A percentile compares a stretch with the other conserved stretches of the same genome.
These are phyloP conservation scores for zebrafish (Danio rerio) DNA, from an alignment of 2,113 vertebrate genomes.

Conservation along the genomic window GRCz12tu NC_133176.1:35451001-35451500, in stretches of 20 bases:
- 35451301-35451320: not conserved
- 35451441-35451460: slow-evolving; percentile 43
- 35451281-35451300: not conserved
- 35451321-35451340: not conserved
- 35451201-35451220: not conserved
- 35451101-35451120: no score
- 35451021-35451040: no score
- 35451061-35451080: no score
- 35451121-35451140: no score
- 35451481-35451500: slow-evolving; percentile 27
- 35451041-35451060: no score
- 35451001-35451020: no score
- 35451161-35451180: no score
- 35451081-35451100: no score
- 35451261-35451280: no score
- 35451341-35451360: not conserved
- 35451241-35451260: not conserved
- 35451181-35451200: not conserved
- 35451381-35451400: not conserved
- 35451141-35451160: no score
- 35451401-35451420: slow-evolving; percentile 1
- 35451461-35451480: slow-evolving; percentile 19
- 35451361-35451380: not conserved
- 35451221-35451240: not conserved
- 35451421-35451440: slow-evolving; percentile 19